Evolutionary conservation across 2,797 vertebrate genomes (phyloP), one percentile per base, ranked within the genome.

Genomic region (Arctocebus calabarensis): DNA sequence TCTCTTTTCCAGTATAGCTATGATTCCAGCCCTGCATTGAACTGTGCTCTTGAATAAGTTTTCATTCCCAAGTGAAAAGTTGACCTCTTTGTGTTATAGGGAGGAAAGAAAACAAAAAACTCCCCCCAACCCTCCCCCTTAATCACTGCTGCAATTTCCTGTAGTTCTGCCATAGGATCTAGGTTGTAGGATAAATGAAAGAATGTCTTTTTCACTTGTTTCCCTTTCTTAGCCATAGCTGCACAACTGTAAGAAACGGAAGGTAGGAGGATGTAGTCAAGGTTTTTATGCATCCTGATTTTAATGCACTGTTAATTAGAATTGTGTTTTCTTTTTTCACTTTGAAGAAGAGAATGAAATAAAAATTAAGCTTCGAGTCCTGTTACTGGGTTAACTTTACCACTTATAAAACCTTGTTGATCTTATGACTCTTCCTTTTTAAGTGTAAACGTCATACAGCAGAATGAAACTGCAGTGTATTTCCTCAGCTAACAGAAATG

Each of bases 251-350:
- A 82, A 89, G 25, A 96, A 93, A 90, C 57, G 77, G 23, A 87
- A 82, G 20, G 83, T 79, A 93, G 88, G 92, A 93, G 88, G 92
- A 88, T 85, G 7, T 91, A 88, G 91, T 94, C 91, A 93, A 93
- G 84, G 79, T 87, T 95, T 95, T 93, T 91, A 57, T 90, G 62
- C n/a, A 85, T 96, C 89, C 77, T 95, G 61, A 25, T 94, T 97
- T 96, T 96, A 85, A 91, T 61, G 52, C 22, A 78, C 61, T 75
- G 6, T 48, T 90, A 92, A 68, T n/a, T 87, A 93, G 57, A 88
- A 92, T 85, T 96, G 48, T 91, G 48, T 74, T 94, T 96, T 94
- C 40, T 70, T 95, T 95, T 90, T 92, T 59, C 75, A n/a, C 12
- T 19, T 25, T 87, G 84, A 87, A 70, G n/a, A 90, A 64, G 48